Conservation (phyloP, 2,113 vertebrate genomes). For the Octodon degus region DNA sequence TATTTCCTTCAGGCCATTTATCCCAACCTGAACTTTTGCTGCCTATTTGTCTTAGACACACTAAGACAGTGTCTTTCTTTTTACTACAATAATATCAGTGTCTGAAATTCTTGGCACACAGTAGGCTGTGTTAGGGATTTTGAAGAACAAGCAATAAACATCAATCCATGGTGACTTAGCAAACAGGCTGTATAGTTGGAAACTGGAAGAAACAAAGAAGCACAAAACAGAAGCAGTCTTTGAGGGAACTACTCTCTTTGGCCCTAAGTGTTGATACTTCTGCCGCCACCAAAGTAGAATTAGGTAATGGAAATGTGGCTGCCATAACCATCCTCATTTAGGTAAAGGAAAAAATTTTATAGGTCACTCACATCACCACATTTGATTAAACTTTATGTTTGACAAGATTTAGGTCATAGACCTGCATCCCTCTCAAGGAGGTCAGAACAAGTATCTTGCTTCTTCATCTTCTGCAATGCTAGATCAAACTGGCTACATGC, state of each 20-base stretch:
- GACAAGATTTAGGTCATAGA: background rate
- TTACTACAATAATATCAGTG: background rate
- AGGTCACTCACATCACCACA: background rate
- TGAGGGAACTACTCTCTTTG: background rate
- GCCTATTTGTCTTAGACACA: background rate
- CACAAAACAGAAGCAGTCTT: background rate
- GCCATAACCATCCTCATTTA: background rate
- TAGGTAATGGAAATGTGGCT: background rate
- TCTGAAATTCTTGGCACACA: background rate
- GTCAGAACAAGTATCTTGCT: background rate
- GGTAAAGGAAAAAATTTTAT: background rate
- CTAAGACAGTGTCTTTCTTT: background rate
- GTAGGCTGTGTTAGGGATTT: background rate
- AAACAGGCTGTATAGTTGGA: background rate
- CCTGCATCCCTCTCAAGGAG: background rate
- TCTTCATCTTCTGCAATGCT: background rate
- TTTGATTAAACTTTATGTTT: conserved; percentile 12
- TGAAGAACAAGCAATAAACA: background rate
- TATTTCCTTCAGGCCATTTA: background rate
- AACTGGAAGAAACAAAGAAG: background rate
- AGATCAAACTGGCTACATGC: background rate
- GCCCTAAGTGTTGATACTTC: background rate
- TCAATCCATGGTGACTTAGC: background rate
- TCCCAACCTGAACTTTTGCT: background rate
- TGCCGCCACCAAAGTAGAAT: background rate